Evolutionary conservation across 2,888 invertebrate species (phyloP), one percentile per base, ranked within the genome.

Genomic region (Cantharis rustica): DNA sequence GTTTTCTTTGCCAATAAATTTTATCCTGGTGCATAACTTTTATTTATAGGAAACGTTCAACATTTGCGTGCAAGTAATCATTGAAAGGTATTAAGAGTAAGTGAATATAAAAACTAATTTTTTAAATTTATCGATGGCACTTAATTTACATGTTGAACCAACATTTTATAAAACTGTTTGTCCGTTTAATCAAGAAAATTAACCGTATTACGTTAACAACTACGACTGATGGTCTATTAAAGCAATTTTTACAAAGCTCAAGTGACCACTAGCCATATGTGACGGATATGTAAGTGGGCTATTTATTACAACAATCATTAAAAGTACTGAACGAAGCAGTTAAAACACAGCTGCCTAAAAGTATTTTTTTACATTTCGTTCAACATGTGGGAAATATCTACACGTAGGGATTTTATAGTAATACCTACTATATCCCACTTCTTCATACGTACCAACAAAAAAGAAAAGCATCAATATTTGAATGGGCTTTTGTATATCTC

Each of bases 381-480:
- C 74, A 75, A 80, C 82, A 82, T 82, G 81, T 82, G 82, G 81
- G 82, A 80, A 81, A 82, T 82, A 80, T 82, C 81, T 81, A 80
- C 80, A 81, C 27, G 63, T 68, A 77, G 78, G 75, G 77, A 72
- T 75, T 69, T 75, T 79, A 80, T 79, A 80, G 76, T 79, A 76
- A 66, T 66, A 66, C 16, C 17, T 79, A 79, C 74, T 78, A 79
- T 62, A 72, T 61, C 74, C 75, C 69, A 72, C 68, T 63, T 72
- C 61, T 17, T 78, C 20, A 23, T 70, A 69, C 61, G 63, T 68
- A 69, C 69, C 27, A 64, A 74, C 61, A 27, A 47, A 76, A 78
- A 78, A 71, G 73, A 75, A 73, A 75, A 73, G 61, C 72, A 69
- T 69, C 72, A 76, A 76, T 76, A 78, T 78, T 75, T 75, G 74